These are phyloP conservation scores for Decapterus maruadsi DNA, from an alignment of 2,797 vertebrate genomes.

Conservation along the genomic window DNA sequence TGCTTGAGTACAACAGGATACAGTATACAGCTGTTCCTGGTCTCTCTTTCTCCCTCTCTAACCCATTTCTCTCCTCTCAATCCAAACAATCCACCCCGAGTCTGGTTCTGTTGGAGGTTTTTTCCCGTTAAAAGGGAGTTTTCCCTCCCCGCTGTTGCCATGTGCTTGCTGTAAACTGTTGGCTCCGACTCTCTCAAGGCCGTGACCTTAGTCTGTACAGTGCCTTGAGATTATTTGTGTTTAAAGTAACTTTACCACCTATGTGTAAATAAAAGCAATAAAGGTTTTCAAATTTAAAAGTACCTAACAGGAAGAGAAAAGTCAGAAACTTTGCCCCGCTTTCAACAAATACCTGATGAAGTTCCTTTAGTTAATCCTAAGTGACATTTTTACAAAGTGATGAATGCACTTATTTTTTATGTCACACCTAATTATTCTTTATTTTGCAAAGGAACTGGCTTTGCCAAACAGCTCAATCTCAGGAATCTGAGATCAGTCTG, in stretches of 20 bases:
- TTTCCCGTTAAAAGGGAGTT: not conserved
- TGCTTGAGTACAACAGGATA: too few species aligned
- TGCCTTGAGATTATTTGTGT: not conserved
- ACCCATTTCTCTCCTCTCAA: too few species aligned
- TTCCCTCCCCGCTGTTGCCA: not conserved
- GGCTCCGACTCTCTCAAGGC: not conserved
- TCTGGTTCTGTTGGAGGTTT: too few species aligned
- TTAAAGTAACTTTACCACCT: not conserved
- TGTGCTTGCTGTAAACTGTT: not conserved
- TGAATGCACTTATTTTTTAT: not conserved
- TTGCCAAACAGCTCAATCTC: not conserved
- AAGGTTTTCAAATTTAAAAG: not conserved
- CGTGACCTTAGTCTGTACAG: not conserved
- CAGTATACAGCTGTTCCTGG: too few species aligned
- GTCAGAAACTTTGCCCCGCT: not conserved
- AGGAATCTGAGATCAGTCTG: constrained; percentile 29
- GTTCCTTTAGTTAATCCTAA: not conserved
- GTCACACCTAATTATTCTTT: not conserved
- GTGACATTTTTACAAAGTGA: not conserved
- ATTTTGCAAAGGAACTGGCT: constrained; percentile 1
- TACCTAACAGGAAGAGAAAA: not conserved
- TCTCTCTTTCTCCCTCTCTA: too few species aligned
- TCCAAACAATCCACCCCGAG: too few species aligned
- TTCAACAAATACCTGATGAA: not conserved
- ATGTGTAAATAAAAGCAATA: not conserved